phyloP scores from a whole-genome alignment of 2,797 vertebrate genomes.

The Pseudocheirus occidentalis region DNA sequence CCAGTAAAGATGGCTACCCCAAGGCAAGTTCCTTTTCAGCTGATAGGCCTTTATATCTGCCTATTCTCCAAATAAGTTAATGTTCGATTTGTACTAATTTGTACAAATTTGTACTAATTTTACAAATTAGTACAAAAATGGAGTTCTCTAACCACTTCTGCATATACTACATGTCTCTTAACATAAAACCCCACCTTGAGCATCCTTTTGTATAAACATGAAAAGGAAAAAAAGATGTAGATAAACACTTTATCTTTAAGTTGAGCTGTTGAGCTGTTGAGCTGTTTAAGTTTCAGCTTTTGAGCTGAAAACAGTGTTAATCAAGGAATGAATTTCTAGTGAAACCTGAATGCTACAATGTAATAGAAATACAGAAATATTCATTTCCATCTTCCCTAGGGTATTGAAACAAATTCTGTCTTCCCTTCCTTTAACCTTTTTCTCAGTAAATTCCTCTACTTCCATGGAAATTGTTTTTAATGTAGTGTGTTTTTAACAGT shows the following conservation, averaged over 20 bases:
- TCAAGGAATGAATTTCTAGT: slow-evolving; percentile 59
- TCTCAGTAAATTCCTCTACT: not conserved
- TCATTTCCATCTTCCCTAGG: not conserved
- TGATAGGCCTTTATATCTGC: not conserved
- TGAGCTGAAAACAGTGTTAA: slow-evolving; percentile 38
- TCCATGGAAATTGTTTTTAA: not conserved
- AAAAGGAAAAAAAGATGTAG: slow-evolving; percentile 2
- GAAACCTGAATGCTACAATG: not conserved
- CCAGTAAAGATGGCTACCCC: not conserved
- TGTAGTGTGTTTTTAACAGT: not conserved
- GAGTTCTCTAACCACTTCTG: not conserved
- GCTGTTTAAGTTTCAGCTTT: too few relatives aligned
- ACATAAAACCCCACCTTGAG: slow-evolving; percentile 59
- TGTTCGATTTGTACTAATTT: not conserved
- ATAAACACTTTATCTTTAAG: too few relatives aligned
- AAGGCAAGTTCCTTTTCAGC: not conserved
- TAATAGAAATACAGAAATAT: slow-evolving; percentile 18
- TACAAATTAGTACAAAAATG: slow-evolving; percentile 2
- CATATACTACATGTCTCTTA: slow-evolving; percentile 50
- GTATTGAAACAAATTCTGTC: not conserved
- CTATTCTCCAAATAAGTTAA: not conserved
- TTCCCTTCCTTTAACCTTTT: not conserved
- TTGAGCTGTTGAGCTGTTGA: too few relatives aligned
- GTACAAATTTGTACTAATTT: too few relatives aligned
- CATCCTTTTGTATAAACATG: slow-evolving; percentile 50